Evolutionary conservation across 2,797 vertebrate species (phyloP).

Genomic region (Megalops cyprinoides): DNA sequence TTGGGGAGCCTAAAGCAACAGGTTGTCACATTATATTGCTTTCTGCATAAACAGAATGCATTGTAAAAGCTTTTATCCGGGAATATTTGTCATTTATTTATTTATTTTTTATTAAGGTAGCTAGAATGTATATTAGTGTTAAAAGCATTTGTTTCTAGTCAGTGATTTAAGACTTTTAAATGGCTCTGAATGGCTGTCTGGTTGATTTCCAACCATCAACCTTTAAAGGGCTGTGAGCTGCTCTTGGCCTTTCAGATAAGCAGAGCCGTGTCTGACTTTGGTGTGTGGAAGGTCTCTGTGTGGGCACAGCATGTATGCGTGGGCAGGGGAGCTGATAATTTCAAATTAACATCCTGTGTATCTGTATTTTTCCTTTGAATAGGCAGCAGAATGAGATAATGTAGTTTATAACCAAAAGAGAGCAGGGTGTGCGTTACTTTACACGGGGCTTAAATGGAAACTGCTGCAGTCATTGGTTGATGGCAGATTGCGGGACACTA

Average conservation of each 20-base stretch:
- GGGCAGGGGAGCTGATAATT: neutral
- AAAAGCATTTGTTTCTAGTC: neutral
- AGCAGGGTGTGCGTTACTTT: conserved; percentile 2
- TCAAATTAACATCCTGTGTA: neutral
- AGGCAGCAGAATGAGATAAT: neutral
- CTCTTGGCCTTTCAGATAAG: no score
- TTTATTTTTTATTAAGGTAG: neutral
- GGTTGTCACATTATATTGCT: neutral
- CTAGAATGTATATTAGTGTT: neutral
- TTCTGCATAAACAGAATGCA: neutral
- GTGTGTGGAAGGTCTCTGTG: neutral
- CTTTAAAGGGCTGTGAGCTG: neutral
- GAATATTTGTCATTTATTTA: neutral
- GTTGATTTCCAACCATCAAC: neutral
- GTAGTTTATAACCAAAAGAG: neutral
- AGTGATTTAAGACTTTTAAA: neutral
- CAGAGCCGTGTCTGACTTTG: neutral
- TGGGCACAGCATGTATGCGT: neutral
- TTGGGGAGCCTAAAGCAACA: neutral
- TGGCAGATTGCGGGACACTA: conserved; percentile 19
- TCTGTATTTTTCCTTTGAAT: neutral
- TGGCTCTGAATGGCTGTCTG: neutral
- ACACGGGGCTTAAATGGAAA: neutral
- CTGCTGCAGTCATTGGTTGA: conserved; percentile 12
- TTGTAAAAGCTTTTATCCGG: neutral